Percentiles rank a stretch among this genome's conserved stretches.
phyloP scores from a whole-genome alignment of 2,888 invertebrate genomes.

The Lasioglossum leucozonium region DNA sequence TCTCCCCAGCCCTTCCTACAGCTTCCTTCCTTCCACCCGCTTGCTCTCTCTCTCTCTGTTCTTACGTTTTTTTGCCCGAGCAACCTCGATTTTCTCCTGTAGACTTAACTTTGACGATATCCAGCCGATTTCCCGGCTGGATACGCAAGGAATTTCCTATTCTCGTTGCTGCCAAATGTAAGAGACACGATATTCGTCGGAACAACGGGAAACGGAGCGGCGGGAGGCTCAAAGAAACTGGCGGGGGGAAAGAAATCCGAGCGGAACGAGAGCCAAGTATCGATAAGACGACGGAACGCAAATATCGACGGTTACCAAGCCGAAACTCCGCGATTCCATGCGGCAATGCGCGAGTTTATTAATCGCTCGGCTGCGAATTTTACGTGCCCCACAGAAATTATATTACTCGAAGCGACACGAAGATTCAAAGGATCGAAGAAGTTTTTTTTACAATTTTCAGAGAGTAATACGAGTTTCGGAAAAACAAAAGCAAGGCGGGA shows the following conservation, averaged over 20 bases:
- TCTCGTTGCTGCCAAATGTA: slow-evolving; percentile 57
- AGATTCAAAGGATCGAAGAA: background rate
- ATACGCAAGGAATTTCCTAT: slow-evolving; percentile 65
- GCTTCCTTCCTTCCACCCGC: background rate
- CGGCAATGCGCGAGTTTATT: background rate
- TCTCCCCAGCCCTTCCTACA: background rate
- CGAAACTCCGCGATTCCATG: background rate
- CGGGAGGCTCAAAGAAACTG: background rate
- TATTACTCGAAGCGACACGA: fast-evolving
- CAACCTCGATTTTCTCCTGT: slow-evolving; percentile 65
- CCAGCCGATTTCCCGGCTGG: slow-evolving; percentile 78
- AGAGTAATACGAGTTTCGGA: no score
- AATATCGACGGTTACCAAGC: slow-evolving; percentile 33
- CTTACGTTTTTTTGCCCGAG: slow-evolving; percentile 45
- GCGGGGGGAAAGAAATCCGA: slow-evolving; percentile 34
- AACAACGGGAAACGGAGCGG: background rate
- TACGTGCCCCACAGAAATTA: background rate
- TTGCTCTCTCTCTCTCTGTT: slow-evolving; percentile 15
- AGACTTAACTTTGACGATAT: slow-evolving; percentile 71
- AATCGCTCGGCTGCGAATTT: background rate
- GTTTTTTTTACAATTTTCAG: no score
- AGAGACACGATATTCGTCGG: slow-evolving; percentile 21
- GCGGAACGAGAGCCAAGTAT: slow-evolving; percentile 55
- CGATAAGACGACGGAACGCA: slow-evolving; percentile 49
- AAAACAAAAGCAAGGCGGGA: no score